These are phyloP conservation scores for Chionis minor DNA, from an alignment of 2,113 vertebrate genomes.

Conservation along the genomic window DNA sequence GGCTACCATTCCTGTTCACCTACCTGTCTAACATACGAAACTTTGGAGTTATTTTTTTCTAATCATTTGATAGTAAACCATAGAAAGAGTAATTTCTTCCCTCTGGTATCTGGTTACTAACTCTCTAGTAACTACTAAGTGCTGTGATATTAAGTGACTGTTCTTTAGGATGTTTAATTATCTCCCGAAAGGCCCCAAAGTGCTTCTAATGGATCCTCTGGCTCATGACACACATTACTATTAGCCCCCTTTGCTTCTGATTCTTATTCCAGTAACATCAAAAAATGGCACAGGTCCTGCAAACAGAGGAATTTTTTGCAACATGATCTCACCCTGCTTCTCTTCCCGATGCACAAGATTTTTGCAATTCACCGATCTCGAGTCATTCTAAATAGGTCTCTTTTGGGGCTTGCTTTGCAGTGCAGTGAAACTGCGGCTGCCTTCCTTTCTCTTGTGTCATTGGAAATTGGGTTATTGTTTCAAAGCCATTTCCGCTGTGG, in stretches of 20 bases:
- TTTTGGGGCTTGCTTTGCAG: neutral
- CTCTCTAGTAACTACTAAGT: conserved; percentile 1
- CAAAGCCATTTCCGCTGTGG: neutral
- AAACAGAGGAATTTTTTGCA: neutral
- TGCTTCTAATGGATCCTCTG: conserved; percentile 48
- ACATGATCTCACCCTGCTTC: neutral
- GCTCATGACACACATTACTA: neutral
- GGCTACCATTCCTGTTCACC: neutral
- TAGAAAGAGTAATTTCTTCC: neutral
- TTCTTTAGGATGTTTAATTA: conserved; percentile 46
- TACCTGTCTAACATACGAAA: neutral
- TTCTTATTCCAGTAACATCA: neutral
- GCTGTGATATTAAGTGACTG: conserved; percentile 13
- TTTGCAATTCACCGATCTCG: neutral
- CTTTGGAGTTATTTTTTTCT: neutral
- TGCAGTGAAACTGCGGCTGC: rapidly evolving
- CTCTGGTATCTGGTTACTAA: neutral
- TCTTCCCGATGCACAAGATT: neutral
- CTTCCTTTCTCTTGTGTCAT: neutral
- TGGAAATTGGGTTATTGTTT: neutral
- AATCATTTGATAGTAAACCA: neutral
- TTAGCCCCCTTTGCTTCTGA: neutral
- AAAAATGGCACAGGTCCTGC: neutral
- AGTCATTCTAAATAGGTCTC: neutral
- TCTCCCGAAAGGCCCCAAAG: neutral